Conservation (phyloP, 2,888 invertebrate species). For the Drosophila histrio region DNA sequence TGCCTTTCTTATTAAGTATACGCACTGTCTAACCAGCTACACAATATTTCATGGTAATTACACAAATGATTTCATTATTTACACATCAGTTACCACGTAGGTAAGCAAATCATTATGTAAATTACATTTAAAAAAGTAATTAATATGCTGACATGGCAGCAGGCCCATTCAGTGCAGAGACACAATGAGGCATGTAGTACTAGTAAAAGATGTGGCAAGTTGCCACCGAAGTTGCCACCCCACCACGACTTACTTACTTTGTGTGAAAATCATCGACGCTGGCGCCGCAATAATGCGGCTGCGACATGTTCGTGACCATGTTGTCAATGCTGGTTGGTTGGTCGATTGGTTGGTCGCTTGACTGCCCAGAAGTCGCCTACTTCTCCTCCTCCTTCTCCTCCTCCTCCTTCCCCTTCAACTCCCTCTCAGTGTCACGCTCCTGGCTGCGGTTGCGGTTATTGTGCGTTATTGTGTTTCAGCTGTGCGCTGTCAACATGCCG, state of each 20-base stretch:
- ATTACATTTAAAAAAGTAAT: slow-evolving; percentile 69
- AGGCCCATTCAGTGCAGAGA: neutral
- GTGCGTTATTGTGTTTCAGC: slow-evolving; percentile 43
- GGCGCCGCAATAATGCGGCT: slow-evolving; percentile 83
- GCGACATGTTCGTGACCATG: slow-evolving; percentile 82
- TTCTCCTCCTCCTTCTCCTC: slow-evolving; percentile 1
- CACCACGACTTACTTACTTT: slow-evolving; percentile 80
- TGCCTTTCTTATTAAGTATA: slow-evolving; percentile 8
- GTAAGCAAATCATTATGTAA: slow-evolving; percentile 66
- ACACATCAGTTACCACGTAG: slow-evolving; percentile 39
- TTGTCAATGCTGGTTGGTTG: slow-evolving; percentile 50
- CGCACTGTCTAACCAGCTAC: slow-evolving; percentile 9
- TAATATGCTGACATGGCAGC: slow-evolving; percentile 57
- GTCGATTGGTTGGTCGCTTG: slow-evolving; percentile 1
- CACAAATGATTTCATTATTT: slow-evolving; percentile 59
- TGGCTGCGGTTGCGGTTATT: slow-evolving; percentile 18
- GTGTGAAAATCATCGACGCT: slow-evolving; percentile 84
- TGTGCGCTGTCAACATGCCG: slow-evolving; percentile 46
- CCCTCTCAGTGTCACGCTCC: neutral
- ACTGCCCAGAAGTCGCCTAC: neutral
- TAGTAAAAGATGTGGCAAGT: too few species aligned
- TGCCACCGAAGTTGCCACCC: neutral
- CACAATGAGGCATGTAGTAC: too few species aligned
- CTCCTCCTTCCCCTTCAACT: neutral
- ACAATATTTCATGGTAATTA: slow-evolving; percentile 55